Evolutionary conservation across 2,888 invertebrate species (phyloP).

Genomic region (Acanthosepion pharaonis): DNA sequence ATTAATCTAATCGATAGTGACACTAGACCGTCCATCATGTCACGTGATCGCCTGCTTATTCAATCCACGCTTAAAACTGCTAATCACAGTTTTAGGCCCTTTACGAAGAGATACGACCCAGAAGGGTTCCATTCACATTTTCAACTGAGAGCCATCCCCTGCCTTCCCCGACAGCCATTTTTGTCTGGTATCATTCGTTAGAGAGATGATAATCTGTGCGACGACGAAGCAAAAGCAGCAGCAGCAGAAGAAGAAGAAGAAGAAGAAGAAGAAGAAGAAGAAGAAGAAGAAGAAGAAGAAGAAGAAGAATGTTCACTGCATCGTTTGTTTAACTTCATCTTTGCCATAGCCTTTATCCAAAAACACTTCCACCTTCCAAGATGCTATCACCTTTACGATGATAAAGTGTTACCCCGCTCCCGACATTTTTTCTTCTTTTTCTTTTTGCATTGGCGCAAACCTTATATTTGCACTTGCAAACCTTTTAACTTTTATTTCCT

Average conservation of each 20-base stretch:
- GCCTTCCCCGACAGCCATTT: no score
- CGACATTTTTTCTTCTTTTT: not conserved
- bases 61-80: no score
- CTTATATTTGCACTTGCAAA: not conserved
- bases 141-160: no score
- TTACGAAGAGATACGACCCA: not conserved
- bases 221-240: not conserved
- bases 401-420: not conserved
- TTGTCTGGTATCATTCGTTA: not conserved
- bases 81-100: no score
- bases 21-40: not conserved
- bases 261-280: not conserved
- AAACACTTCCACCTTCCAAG: not conserved
- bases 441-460: not conserved
- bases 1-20: constrained; percentile 25
- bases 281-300: not conserved
- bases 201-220: not conserved
- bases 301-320: not conserved
- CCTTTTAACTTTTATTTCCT: not conserved
- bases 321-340: not conserved
- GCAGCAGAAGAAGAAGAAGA: not conserved
- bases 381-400: not conserved
- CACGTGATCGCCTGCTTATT: not conserved
- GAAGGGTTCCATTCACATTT: not conserved
- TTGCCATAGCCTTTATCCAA: not conserved